Base-by-base conservation (phyloP, 2,888 invertebrate genomes). In the Spodoptera picta region DNA sequence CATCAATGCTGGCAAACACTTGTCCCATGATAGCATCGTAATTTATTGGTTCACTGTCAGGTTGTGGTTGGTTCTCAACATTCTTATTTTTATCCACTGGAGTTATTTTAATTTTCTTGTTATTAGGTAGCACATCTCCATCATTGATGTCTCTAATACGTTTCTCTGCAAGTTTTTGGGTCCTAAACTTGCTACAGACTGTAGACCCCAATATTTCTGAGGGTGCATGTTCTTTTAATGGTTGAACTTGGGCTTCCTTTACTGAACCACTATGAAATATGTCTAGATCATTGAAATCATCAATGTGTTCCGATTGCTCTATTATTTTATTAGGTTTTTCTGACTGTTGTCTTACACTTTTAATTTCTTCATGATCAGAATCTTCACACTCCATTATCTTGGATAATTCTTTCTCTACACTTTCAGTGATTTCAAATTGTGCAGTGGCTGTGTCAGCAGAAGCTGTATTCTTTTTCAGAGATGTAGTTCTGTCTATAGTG, bases 1-100 rank as follows among this genome's bases (percentile, higher is more conserved):
- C 89, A 82, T 94, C 91, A 81, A 93, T 93, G 65, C 82, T 91
- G 46, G 91, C 92, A 84, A 93, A 93, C 9, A 91, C 92, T 80
- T 90, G 87, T 19, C 85, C 86, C 86, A 93, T 91, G 36, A 93
- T 80, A 31, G 80, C 80, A 79, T 94, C 92, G 82, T 93, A 93
- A 66, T 87, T 91, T 43, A 87, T 83, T 45, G 84, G 74, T 72
- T 92, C 91, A 84, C 87, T 92, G 41, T 90, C 86, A 57, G 79
- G 72, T 63, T 77, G 80, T 12, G 71, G 60, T 46, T 64, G 59
- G 49, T 64, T 57, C 36, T 36, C 36, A 36, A 46, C 6, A 5
- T 51, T 66, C 1, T 9, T 24, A 23, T 60, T 60, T 57, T 76
- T 36, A 36, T 9, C 65, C 58, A 74, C 68, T 59, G 52, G 47